These are phyloP conservation scores for Drosophila paranaensis DNA, from an alignment of 2,888 invertebrate genomes.

Conservation along the genomic window DNA sequence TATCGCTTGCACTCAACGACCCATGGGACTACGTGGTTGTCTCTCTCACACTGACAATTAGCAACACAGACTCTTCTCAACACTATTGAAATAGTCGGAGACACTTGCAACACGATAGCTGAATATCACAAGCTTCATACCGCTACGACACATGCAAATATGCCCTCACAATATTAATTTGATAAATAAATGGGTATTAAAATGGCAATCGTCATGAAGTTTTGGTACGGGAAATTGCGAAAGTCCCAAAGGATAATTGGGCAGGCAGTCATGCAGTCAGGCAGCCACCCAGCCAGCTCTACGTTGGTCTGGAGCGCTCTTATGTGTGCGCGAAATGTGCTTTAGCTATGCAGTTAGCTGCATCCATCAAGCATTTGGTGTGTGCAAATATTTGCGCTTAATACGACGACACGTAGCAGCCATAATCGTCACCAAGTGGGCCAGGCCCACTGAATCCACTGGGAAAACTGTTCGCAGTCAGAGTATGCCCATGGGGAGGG, in stretches of 20 bases:
- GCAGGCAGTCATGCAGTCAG: slow-evolving; percentile 4
- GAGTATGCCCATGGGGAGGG: neutral
- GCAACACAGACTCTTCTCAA: no score
- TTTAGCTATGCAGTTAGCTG: slow-evolving; percentile 53
- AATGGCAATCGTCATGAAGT: slow-evolving; percentile 31
- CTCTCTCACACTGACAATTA: no score
- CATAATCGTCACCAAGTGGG: slow-evolving; percentile 60
- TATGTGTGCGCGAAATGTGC: slow-evolving; percentile 32
- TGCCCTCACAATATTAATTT: neutral
- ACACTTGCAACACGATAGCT: no score
- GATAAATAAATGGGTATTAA: slow-evolving; percentile 19
- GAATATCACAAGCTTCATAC: no score
- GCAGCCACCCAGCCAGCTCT: neutral
- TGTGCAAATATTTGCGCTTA: slow-evolving; percentile 73
- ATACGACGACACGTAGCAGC: slow-evolving; percentile 67
- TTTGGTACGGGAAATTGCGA: slow-evolving; percentile 35
- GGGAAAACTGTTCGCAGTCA: neutral
- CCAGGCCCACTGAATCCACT: slow-evolving; percentile 2
- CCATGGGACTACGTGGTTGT: no score
- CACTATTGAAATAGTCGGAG: no score
- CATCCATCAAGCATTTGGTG: slow-evolving; percentile 77
- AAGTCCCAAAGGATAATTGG: slow-evolving; percentile 30
- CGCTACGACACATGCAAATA: no score
- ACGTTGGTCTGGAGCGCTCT: neutral
- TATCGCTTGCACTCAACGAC: no score